Conservation (phyloP, 2,113 vertebrate species). For the Ceratotherium simum region DNA sequence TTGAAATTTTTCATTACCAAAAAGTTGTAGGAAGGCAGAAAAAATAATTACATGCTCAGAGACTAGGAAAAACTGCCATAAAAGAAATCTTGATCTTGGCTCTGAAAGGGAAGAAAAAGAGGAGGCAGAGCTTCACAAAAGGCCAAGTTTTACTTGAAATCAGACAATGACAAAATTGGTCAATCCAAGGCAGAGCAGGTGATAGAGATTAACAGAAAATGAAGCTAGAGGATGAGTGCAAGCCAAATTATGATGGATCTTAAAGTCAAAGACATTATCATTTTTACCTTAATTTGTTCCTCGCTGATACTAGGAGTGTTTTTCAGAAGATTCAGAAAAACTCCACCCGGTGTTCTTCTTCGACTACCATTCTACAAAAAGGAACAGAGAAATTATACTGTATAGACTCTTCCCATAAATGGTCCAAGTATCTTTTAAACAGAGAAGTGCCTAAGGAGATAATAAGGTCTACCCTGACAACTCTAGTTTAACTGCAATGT, state of each 20-base stretch:
- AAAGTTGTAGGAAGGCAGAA: background rate
- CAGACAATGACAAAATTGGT: background rate
- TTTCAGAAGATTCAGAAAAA: conserved; percentile 97
- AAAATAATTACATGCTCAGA: background rate
- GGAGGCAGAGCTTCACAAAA: background rate
- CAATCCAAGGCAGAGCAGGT: background rate
- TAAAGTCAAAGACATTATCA: background rate
- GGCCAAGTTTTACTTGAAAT: background rate
- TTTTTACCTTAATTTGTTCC: conserved; percentile 92
- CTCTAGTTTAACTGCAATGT: background rate
- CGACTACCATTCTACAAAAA: conserved; percentile 93
- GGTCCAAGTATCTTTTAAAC: background rate
- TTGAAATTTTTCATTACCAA: background rate
- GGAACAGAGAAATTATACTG: conserved; percentile 27
- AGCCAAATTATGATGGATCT: background rate
- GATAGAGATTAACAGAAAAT: background rate
- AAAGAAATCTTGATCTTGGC: background rate
- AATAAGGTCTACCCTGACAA: background rate
- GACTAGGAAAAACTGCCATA: background rate
- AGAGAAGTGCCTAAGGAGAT: background rate
- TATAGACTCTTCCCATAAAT: background rate
- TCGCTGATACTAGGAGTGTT: conserved; percentile 94
- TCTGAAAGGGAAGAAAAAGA: conserved; percentile 20
- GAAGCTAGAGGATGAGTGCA: background rate
- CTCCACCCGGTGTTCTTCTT: conserved; percentile 97